Base-by-base conservation (phyloP, 2,113 vertebrate genomes). In the Monarcha castaneiventris region DNA sequence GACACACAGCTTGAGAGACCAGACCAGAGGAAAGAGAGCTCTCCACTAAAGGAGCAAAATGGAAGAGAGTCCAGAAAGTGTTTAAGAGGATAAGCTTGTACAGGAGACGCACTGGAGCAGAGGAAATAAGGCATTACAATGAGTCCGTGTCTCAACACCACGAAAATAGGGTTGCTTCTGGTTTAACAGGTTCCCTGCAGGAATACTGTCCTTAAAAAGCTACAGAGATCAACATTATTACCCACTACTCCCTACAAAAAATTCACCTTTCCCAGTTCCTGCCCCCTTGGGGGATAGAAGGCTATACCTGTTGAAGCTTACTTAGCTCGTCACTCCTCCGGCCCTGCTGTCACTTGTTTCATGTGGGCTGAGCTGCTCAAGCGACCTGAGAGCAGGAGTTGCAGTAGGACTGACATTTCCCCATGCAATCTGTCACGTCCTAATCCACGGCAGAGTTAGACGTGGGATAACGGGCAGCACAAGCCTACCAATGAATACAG, bases 371-470 rank as follows among this genome's bases (percentile, higher is more conserved):
- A 93, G 78, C 85, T n/a, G 74, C 51, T 95, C 84, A 84, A 52
- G 62, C 9, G 4, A 94, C 90, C 91, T 61, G 66, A 67, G 82
- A 89, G 87, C 55, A 71, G 73, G 59, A 88, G 63, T 16, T 82
- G 46, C 74, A 90, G 73, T 3, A 78, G 92, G 72, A 48, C 39
- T 67, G 92, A 64, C 87, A 76, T 56, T 79, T 89, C 87, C 86
- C 51, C 74, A 26, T 29, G 52, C 82, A 92, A 79, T 66, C 87
- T 96, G 93, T 89, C 80, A 71, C 93, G 32, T 93, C 64, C 90
- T 95, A 92, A 96, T 94, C 96, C 59, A 94, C 19, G 18, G 58
- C 54, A 83, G 54, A 84, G 84, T 91, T 72, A 51, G 7, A 84
- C 5, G 23, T 25, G 68, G 91, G 89, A 37, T 81, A 95, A 78